Percentiles rank a stretch among this genome's conserved stretches.
Conservation (phyloP, 2,113 vertebrate species). For the Dendropsophus ebraccatus region DNA sequence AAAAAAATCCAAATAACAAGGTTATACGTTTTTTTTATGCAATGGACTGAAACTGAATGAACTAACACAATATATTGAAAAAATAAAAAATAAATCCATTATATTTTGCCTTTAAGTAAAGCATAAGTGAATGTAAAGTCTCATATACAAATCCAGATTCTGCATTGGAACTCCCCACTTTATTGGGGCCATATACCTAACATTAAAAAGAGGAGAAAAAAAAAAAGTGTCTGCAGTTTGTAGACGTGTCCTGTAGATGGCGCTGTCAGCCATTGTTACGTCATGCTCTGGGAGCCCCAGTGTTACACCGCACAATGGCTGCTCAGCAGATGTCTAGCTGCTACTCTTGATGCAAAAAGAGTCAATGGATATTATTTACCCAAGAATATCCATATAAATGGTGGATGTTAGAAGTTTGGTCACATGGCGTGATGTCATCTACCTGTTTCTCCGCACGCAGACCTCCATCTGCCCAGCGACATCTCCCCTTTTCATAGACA, state of each 20-base stretch:
- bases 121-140: neutral
- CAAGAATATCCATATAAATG: constrained; percentile 39
- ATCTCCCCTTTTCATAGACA: neutral
- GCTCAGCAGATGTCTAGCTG: constrained; percentile 9
- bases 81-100: neutral
- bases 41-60: neutral
- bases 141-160: neutral
- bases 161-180: neutral
- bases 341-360: neutral
- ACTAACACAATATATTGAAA: neutral
- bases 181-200: neutral
- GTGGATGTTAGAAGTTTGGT: neutral
- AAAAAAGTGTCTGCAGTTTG: neutral
- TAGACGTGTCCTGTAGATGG: constrained; percentile 36
- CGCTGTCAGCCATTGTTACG: constrained; percentile 9
- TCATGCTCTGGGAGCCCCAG: neutral
- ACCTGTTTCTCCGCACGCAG: constrained; percentile 12
- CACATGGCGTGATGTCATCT: constrained; percentile 22
- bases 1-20: neutral
- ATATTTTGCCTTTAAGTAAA: neutral
- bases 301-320: neutral
- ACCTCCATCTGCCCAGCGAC: constrained; percentile 33
- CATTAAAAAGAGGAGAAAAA: neutral
- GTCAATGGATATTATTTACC: neutral
- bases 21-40: neutral